phyloP scores from a whole-genome alignment of 2,797 vertebrate genomes.

The Cyclopterus lumpus region DNA sequence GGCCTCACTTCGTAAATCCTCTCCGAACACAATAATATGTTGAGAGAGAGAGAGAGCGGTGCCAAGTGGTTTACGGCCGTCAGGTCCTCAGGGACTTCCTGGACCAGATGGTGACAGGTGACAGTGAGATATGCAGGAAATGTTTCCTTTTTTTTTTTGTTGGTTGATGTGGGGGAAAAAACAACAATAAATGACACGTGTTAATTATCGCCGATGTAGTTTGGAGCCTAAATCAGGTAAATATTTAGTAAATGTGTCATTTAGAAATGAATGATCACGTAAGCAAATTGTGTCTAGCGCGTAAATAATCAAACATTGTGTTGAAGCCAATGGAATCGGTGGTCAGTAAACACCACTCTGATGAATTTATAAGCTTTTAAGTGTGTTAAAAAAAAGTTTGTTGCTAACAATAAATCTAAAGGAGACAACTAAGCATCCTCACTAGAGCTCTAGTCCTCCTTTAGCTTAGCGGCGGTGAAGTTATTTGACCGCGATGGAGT shows the following conservation, averaged over 20 bases:
- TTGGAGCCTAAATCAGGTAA: background rate
- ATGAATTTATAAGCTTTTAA: no score
- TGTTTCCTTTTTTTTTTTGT: slow-evolving; percentile 16
- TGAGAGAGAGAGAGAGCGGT: slow-evolving; percentile 41
- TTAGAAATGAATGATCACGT: background rate
- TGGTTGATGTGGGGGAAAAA: slow-evolving; percentile 31
- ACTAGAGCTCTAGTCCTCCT: no score
- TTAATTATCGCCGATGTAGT: background rate
- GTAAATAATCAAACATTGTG: background rate
- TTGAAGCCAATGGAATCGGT: no score
- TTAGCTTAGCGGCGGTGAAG: background rate
- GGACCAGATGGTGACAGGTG: slow-evolving; percentile 66
- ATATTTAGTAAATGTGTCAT: background rate
- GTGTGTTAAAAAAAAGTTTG: no score
- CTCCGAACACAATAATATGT: slow-evolving; percentile 57
- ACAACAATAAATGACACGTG: slow-evolving; percentile 9
- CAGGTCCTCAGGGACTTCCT: slow-evolving; percentile 56
- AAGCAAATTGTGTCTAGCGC: background rate
- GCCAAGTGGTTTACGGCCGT: slow-evolving; percentile 60
- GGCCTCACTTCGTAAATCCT: slow-evolving; percentile 70
- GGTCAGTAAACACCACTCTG: no score
- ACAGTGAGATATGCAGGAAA: slow-evolving; percentile 47
- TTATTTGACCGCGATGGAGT: background rate
- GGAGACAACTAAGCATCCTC: no score
- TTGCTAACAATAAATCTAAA: no score